These are phyloP conservation scores for Hydrophis major DNA, from an alignment of 2,797 vertebrate genomes.

Conservation along the genomic window DNA sequence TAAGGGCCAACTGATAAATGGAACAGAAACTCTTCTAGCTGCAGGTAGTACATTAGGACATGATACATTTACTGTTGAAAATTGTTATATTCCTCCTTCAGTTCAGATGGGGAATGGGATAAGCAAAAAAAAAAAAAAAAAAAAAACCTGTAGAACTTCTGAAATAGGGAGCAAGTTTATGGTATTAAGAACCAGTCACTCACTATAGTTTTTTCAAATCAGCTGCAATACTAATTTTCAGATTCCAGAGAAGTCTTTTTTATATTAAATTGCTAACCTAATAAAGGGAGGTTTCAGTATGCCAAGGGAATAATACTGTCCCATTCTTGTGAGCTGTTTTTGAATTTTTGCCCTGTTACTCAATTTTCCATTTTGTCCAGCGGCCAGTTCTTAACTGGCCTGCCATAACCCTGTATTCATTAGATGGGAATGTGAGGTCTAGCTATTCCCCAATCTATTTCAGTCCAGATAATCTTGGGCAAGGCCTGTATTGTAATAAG, in stretches of 20 bases:
- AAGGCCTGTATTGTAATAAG: slow-evolving; percentile 30
- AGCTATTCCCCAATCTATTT: slow-evolving; percentile 53
- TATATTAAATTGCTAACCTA: neutral
- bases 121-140: neutral
- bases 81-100: neutral
- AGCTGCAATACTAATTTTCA: neutral
- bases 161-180: neutral
- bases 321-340: neutral
- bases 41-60: neutral
- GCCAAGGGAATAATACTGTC: neutral
- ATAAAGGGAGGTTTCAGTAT: neutral
- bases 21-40: neutral
- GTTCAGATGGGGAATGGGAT: neutral
- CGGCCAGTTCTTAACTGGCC: neutral
- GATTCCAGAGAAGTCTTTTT: neutral
- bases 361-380: slow-evolving; percentile 12
- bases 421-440: slow-evolving; percentile 46
- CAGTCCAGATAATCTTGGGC: slow-evolving; percentile 39
- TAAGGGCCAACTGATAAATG: neutral
- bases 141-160: neutral
- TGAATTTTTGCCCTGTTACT: fast-evolving
- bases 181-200: neutral
- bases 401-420: slow-evolving; percentile 41
- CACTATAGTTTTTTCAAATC: neutral
- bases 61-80: neutral